phyloP scores from a whole-genome alignment of 2,113 vertebrate genomes.

The Brachyistius frenatus region DNA sequence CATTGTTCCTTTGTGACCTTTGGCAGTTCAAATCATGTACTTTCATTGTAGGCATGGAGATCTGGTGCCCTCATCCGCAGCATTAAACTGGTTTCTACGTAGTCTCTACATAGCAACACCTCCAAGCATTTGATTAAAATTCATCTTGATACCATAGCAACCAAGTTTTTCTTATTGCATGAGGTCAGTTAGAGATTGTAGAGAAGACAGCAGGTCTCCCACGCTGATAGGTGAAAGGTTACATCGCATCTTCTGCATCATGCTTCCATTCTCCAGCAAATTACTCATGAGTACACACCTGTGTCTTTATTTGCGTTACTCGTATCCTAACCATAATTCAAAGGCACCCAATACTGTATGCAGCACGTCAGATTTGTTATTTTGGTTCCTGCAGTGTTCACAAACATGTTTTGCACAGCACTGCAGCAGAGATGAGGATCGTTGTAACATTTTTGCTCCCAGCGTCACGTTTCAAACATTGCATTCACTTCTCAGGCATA shows the following conservation, averaged over 20 bases:
- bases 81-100: constrained; percentile 25
- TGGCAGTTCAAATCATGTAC: constrained; percentile 22
- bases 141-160: constrained; percentile 70
- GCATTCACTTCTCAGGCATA: constrained; percentile 14
- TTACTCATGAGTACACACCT: constrained; percentile 27
- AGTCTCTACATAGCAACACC: constrained; percentile 42
- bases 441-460: neutral
- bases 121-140: constrained; percentile 65
- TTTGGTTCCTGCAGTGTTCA: constrained; percentile 2
- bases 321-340: neutral
- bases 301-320: constrained; percentile 23
- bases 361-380: constrained; percentile 10
- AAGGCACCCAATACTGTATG: neutral
- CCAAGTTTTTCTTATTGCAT: constrained; percentile 41
- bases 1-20: constrained; percentile 28
- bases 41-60: constrained; percentile 13
- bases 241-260: constrained; percentile 44
- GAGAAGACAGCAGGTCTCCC: constrained; percentile 62
- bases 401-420: constrained; percentile 1
- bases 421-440: neutral
- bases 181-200: constrained; percentile 47
- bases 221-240: constrained; percentile 61
- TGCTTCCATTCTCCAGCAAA: constrained; percentile 24
- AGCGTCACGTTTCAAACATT: neutral
- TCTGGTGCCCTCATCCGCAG: neutral